These are phyloP conservation scores for Anodontia alba DNA, from an alignment of 2,888 invertebrate species.

Conservation along the genomic window DNA sequence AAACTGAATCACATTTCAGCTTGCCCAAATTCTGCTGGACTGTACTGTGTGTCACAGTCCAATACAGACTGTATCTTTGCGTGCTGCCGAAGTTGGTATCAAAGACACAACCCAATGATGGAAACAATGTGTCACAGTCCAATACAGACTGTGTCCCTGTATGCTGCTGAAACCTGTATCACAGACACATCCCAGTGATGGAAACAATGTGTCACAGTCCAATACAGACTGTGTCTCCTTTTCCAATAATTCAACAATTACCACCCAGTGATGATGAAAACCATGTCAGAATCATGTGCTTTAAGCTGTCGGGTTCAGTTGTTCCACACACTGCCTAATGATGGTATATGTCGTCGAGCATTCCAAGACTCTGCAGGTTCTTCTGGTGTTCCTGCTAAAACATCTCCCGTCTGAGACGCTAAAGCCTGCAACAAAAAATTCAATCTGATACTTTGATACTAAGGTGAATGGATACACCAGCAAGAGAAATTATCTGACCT, in stretches of 20 bases:
- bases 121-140: background rate
- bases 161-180: background rate
- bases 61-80: background rate
- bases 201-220: background rate
- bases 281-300: background rate
- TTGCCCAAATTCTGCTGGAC: background rate
- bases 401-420: constrained; percentile 79
- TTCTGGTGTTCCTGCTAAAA: constrained; percentile 72
- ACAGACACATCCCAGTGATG: background rate
- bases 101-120: background rate
- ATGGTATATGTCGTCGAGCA: constrained; percentile 41
- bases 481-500: no score
- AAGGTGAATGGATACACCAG: background rate
- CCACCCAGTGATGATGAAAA: background rate
- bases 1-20: background rate
- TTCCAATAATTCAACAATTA: background rate
- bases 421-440: constrained; percentile 58
- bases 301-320: constrained; percentile 37
- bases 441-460: no score
- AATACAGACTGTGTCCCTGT: background rate
- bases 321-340: constrained; percentile 58
- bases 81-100: background rate
- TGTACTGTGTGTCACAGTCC: background rate
- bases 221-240: background rate
- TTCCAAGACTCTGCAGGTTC: constrained; percentile 38